These are phyloP conservation scores for Heliornis fulica DNA, from an alignment of 2,113 vertebrate species.

Conservation along the genomic window DNA sequence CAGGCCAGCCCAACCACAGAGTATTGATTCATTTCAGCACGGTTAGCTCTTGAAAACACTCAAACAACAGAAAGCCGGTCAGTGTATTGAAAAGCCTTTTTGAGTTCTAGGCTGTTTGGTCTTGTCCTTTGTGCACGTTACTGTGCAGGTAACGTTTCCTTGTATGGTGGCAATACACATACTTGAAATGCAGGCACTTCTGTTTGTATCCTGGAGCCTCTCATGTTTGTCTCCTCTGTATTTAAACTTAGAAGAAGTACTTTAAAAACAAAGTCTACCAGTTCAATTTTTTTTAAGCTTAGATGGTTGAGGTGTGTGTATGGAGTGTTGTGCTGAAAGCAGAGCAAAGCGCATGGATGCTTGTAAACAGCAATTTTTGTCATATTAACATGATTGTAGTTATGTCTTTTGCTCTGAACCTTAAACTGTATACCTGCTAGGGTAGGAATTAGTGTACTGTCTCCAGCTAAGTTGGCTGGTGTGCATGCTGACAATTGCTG, in stretches of 20 bases:
- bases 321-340: neutral
- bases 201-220: fast-evolving
- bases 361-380: neutral
- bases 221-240: neutral
- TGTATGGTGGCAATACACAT: neutral
- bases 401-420: neutral
- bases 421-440: neutral
- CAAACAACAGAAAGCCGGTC: neutral
- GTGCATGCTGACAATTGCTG: neutral
- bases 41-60: neutral
- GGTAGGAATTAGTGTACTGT: neutral
- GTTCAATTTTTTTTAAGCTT: neutral
- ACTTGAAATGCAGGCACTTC: neutral
- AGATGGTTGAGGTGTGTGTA: neutral
- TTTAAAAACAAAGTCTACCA: no score
- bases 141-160: neutral
- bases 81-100: neutral
- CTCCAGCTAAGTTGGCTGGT: neutral
- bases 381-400: neutral
- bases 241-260: neutral
- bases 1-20: neutral
- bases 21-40: neutral
- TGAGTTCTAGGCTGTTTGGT: neutral
- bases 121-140: neutral
- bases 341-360: neutral